phyloP scores from a whole-genome alignment of 30 jellyfish, hydroid and myxozoan genomes.

The Turritopsis dohrnii region DNA sequence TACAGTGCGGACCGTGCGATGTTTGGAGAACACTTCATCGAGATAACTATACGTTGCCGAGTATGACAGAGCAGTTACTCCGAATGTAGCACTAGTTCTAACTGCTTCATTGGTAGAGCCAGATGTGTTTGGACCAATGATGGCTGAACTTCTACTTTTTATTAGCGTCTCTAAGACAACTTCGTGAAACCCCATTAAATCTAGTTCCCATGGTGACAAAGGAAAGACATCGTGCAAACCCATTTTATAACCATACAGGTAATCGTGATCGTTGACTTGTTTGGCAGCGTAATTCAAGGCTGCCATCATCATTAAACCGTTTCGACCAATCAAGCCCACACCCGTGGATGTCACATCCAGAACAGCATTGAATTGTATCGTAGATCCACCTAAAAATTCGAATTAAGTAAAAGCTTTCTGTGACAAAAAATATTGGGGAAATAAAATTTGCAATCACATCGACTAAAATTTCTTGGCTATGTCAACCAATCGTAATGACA shows the following conservation, averaged over 20 bases:
- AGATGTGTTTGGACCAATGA: background rate
- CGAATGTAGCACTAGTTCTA: too few species aligned
- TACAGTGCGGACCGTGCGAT: background rate
- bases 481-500: too few species aligned
- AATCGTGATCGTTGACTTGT: background rate
- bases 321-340: background rate
- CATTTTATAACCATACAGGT: conserved; percentile 1
- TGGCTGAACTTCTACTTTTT: background rate
- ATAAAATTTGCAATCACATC: too few species aligned
- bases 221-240: background rate
- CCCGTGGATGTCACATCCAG: background rate
- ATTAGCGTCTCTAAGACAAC: background rate
- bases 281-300: background rate
- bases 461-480: too few species aligned
- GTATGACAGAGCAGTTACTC: background rate
- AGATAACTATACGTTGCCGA: background rate
- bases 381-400: background rate
- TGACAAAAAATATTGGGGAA: background rate
- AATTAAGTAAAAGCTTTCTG: background rate
- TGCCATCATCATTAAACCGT: conserved; percentile 1
- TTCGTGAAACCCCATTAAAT: background rate
- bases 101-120: background rate
- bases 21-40: background rate
- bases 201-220: background rate
- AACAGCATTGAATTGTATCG: background rate